phyloP scores from a whole-genome alignment of 2,888 invertebrate species.

The Eristalis intricaria region DNA sequence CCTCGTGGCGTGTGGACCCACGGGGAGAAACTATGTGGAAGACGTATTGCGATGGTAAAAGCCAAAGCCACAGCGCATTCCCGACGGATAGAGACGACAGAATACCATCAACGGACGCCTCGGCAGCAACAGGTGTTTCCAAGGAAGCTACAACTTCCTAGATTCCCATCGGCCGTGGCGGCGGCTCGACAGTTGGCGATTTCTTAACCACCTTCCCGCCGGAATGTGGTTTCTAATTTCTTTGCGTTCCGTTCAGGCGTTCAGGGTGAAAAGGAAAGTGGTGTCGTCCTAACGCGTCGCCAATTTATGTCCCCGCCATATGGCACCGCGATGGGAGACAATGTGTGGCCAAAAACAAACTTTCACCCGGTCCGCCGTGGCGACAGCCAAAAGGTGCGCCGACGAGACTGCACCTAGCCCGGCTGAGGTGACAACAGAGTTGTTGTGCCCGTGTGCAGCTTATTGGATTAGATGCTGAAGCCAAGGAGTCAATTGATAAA shows the following conservation, averaged over 20 bases:
- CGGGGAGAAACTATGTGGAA: slow-evolving; percentile 22
- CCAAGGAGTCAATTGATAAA: slow-evolving; percentile 68
- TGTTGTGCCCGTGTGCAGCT: slow-evolving; percentile 43
- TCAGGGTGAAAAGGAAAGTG: slow-evolving; percentile 47
- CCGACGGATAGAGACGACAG: slow-evolving; percentile 38
- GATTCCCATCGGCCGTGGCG: slow-evolving; percentile 26
- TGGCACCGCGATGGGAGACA: slow-evolving; percentile 36
- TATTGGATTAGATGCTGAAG: slow-evolving; percentile 53
- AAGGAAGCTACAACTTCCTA: slow-evolving; percentile 49
- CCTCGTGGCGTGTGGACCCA: neutral
- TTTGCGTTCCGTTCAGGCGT: slow-evolving; percentile 58
- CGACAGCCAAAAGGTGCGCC: slow-evolving; percentile 53
- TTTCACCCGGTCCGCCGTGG: slow-evolving; percentile 35
- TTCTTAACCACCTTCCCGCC: slow-evolving; percentile 24
- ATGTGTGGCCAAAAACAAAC: slow-evolving; percentile 27
- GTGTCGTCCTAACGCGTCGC: slow-evolving; percentile 3
- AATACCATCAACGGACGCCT: slow-evolving; percentile 13
- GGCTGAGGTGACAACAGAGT: slow-evolving; percentile 61
- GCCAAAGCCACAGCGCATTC: slow-evolving; percentile 38
- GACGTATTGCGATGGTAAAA: slow-evolving; percentile 17
- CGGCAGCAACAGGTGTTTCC: slow-evolving; percentile 44
- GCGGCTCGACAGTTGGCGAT: slow-evolving; percentile 53
- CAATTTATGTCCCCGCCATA: slow-evolving; percentile 44
- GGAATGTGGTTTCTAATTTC: slow-evolving; percentile 55
- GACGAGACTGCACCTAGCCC: slow-evolving; percentile 18